phyloP scores from a whole-genome alignment of 2,113 vertebrate genomes.

The Oreocharis arfaki region DNA sequence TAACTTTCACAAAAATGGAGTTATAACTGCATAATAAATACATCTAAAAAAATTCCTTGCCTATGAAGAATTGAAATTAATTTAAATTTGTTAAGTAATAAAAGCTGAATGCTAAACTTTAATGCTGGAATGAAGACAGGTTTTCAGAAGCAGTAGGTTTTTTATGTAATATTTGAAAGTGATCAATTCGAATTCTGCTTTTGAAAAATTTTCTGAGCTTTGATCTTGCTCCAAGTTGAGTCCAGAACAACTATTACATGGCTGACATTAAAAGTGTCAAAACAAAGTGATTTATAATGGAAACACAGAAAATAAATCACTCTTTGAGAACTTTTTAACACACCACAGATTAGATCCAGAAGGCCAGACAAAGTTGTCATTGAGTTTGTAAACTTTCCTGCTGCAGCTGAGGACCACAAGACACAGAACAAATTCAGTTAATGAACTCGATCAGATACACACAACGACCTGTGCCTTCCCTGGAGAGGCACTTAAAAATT shows the following conservation, averaged over 20 bases:
- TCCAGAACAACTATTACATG: constrained; percentile 22
- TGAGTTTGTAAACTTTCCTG: background rate
- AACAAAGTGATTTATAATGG: constrained; percentile 59
- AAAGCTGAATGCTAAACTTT: background rate
- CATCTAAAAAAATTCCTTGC: background rate
- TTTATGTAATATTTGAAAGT: constrained; percentile 28
- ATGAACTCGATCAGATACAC: rapidly evolving
- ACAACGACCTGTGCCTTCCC: background rate
- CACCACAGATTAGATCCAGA: constrained; percentile 64
- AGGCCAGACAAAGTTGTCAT: constrained; percentile 46
- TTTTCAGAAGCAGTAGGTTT: constrained; percentile 26
- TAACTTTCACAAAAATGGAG: background rate
- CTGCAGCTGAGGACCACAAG: background rate
- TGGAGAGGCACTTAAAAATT: background rate
- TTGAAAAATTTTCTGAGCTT: constrained; percentile 22
- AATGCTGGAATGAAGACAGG: background rate
- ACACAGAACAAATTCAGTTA: background rate
- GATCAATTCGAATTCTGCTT: constrained; percentile 26
- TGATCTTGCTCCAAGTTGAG: constrained; percentile 51
- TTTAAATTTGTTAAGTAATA: constrained; percentile 29
- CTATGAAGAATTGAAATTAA: background rate
- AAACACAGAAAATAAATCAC: constrained; percentile 70
- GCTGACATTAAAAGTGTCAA: constrained; percentile 38
- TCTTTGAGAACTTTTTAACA: constrained; percentile 49
- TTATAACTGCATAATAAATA: constrained; percentile 13